Conservation (phyloP, 2,888 invertebrate genomes). For the Drosophila anomalipes region DNA sequence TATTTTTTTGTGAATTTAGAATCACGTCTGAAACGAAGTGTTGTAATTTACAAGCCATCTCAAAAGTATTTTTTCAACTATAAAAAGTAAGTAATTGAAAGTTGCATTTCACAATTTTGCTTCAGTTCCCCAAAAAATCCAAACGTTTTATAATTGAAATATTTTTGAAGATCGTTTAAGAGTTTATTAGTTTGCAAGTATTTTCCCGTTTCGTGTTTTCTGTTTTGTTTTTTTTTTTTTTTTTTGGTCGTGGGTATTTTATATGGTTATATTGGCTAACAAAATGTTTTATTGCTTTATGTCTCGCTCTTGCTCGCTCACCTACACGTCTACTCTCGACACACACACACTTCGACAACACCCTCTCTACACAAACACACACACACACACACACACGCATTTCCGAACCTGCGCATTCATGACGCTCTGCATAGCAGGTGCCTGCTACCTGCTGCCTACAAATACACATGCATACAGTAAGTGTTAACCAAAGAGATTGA, state of each 20-base stretch:
- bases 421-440: constrained; percentile 85
- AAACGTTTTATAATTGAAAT: neutral
- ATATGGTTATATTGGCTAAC: constrained; percentile 61
- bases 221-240: constrained; percentile 16
- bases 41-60: neutral
- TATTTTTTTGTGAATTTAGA: neutral
- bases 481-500: constrained; percentile 82
- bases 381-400: constrained; percentile 38
- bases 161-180: neutral
- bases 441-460: constrained; percentile 88
- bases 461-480: constrained; percentile 89
- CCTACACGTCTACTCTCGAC: constrained; percentile 25
- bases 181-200: constrained; percentile 36
- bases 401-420: constrained; percentile 64
- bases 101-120: neutral
- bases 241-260: constrained; percentile 35
- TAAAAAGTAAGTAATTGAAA: constrained; percentile 3
- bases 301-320: constrained; percentile 47
- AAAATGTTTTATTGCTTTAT: constrained; percentile 70
- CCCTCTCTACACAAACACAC: neutral
- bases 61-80: neutral
- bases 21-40: neutral
- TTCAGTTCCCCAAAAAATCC: neutral
- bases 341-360: constrained; percentile 10
- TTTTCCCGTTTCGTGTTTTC: constrained; percentile 1